A percentile compares a stretch with the other conserved stretches of the same genome.
phyloP scores from a whole-genome alignment of 2,888 invertebrate species.

The Apodemia hepburni region DNA sequence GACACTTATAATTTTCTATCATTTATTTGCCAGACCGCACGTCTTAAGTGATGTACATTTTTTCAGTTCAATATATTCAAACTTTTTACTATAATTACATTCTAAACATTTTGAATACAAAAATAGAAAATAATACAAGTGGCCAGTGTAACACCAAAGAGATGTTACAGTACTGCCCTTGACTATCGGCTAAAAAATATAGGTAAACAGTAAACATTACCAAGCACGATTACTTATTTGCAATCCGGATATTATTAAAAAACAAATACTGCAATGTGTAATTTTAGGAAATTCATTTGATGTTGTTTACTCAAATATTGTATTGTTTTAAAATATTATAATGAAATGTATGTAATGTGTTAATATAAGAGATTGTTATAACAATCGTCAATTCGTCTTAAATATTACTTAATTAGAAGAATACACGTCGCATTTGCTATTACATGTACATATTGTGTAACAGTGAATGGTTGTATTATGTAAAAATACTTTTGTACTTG shows the following conservation, averaged over 20 bases:
- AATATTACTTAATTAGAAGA: background rate
- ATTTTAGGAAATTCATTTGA: background rate
- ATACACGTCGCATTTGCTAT: background rate
- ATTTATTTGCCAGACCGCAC: too few relatives aligned
- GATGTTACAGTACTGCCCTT: too few relatives aligned
- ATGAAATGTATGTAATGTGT: background rate
- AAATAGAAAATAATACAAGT: too few relatives aligned
- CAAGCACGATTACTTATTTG: background rate
- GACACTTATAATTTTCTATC: too few relatives aligned
- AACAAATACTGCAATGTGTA: background rate
- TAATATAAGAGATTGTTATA: background rate
- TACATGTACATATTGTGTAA: conserved; percentile 12
- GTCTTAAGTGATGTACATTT: too few relatives aligned
- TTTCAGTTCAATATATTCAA: too few relatives aligned
- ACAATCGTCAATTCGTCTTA: conserved; percentile 1
- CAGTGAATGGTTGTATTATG: conserved; percentile 13
- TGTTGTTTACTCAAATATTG: background rate
- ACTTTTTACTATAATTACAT: too few relatives aligned
- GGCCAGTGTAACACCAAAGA: too few relatives aligned
- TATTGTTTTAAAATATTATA: background rate
- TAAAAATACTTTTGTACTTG: conserved; percentile 1
- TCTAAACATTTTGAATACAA: too few relatives aligned
- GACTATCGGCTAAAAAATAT: too few relatives aligned
- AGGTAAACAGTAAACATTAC: background rate
- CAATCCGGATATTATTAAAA: background rate